Evolutionary conservation across 35 echinoderm and acorn worm species (phyloP), one percentile per base, ranked within the genome.

Genomic region (Stichopus chloronotus): DNA sequence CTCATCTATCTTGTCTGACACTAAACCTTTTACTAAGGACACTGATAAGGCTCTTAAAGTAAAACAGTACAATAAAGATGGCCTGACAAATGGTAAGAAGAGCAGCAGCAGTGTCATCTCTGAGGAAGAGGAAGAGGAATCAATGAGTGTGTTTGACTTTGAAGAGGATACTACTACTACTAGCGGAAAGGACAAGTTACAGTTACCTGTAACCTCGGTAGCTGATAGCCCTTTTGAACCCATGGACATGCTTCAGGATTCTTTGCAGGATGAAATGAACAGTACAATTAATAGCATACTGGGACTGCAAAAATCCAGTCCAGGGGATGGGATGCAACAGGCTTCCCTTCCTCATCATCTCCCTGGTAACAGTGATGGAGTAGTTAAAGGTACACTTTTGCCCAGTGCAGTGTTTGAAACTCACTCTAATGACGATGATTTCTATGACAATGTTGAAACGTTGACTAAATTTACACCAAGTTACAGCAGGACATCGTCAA

Each of bases 201-300:
- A 16, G 94, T 4, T 74, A 74, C 69, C 69, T 7, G 17, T n/a
- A 53, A 55, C 20, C 52, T 68, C 87, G 25, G 55, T 58, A 6
- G 59, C 58, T 5, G 8, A 81, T 63, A 81, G 82, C 56, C 57
- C 88, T 57, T 72, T 94, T 23, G 58, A 71, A 1, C 58, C 79
- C 2, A 72, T 87, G 90, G 90, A 91, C 19, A 54, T 77, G 19
- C 19, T 91, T 4, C 87, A 81, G 6, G 96, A 95, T 53, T 58
- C 84, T 7, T 59, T 97, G 53, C 95, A 94, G 55, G 96, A 95
- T 78, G 94, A 98, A 55, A 98, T 95, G 90, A 81, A 98, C 72
- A 94, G 92, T 92, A 94, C 96, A 10, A 95, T 98, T 14, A 98
- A 95, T 71, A 95, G 94, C 83, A 98, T 98, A 57, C 90, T 98